Conservation (phyloP, 2,888 invertebrate genomes). For the Drosophila eohydei region DNA sequence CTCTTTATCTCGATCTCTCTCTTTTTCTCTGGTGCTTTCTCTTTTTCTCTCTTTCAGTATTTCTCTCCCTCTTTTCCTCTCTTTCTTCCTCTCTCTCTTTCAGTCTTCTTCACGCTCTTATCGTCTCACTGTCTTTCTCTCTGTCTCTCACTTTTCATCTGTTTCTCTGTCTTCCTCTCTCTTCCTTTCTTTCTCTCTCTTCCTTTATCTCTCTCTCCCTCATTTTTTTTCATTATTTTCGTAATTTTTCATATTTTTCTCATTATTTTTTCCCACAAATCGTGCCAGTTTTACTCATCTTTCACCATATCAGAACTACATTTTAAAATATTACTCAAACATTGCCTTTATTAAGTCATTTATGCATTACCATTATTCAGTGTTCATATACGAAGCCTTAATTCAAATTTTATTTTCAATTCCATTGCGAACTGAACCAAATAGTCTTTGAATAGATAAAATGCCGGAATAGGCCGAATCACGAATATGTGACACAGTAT, state of each 20-base stretch:
- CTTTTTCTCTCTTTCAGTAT: neutral
- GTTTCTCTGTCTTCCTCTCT: neutral
- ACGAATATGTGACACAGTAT: neutral
- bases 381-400: neutral
- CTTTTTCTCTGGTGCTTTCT: neutral
- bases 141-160: neutral
- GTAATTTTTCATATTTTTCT: neutral
- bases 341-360: neutral
- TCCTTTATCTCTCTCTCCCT: neutral
- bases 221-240: no score
- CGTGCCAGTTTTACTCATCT: neutral
- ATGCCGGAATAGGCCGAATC: neutral
- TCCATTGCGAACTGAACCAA: neutral
- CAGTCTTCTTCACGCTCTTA: neutral
- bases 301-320: neutral
- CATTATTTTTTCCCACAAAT: neutral
- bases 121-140: neutral
- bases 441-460: rapidly evolving
- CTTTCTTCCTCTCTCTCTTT: neutral
- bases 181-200: neutral
- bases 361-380: neutral
- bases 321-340: neutral
- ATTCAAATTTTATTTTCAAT: neutral
- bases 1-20: neutral
- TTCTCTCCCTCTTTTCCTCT: neutral